Conservation (phyloP, 2,113 vertebrate species). For the Otus sunia region DNA sequence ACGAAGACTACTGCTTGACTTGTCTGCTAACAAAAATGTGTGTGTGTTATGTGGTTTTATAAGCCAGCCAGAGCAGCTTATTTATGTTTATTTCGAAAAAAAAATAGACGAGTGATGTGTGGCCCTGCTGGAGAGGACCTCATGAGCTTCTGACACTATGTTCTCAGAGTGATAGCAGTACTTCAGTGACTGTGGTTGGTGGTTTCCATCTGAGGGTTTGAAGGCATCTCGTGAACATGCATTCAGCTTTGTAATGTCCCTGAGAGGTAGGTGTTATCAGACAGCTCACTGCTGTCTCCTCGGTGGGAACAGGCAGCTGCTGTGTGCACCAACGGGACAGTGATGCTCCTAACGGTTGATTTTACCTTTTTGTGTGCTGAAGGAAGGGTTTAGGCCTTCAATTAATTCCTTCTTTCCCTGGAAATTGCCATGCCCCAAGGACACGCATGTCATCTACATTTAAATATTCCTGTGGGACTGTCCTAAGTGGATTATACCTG, state of each 20-base stretch:
- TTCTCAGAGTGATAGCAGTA: not conserved
- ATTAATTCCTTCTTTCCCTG: not conserved
- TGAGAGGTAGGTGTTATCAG: not conserved
- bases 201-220: not conserved
- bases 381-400: not conserved
- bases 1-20: not conserved
- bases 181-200: not conserved
- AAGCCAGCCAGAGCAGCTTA: not conserved
- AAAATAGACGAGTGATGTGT: not conserved
- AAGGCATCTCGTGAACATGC: not conserved
- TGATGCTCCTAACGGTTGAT: not conserved
- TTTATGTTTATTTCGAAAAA: not conserved
- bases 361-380: not conserved
- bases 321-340: accelerated
- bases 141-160: not conserved
- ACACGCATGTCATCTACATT: not conserved
- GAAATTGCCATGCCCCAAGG: not conserved
- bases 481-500: not conserved
- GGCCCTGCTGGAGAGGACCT: accelerated
- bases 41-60: not conserved
- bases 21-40: not conserved
- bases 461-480: not conserved
- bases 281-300: accelerated
- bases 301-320: not conserved
- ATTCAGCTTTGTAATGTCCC: not conserved